Percentiles rank a stretch among this genome's conserved stretches.
phyloP scores from a whole-genome alignment of 1,140 invertebrate species.

The Sarcophaga bullata region DNA sequence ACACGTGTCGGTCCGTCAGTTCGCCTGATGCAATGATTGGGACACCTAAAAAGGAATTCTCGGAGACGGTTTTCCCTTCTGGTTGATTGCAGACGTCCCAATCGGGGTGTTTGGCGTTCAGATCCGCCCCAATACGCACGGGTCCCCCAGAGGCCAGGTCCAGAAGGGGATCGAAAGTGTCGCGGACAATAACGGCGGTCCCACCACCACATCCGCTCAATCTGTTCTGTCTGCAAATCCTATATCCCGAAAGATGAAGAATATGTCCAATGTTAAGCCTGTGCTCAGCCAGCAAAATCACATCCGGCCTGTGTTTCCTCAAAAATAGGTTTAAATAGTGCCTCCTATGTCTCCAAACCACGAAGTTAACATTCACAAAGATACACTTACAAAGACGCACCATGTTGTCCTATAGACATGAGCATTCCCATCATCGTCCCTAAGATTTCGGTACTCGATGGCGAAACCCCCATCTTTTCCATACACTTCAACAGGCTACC shows the following conservation, averaged over 20 bases:
- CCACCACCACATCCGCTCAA: background rate
- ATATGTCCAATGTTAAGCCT: background rate
- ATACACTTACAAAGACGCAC: background rate
- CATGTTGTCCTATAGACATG: background rate
- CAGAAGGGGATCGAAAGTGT: background rate
- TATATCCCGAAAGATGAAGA: background rate
- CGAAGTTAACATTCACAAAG: background rate
- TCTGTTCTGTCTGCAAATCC: background rate
- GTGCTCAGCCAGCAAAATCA: background rate
- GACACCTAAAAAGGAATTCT: background rate
- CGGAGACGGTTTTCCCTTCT: background rate
- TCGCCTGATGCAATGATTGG: background rate
- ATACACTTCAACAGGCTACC: background rate
- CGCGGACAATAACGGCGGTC: background rate
- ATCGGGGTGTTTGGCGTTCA: background rate
- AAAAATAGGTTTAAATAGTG: conserved; percentile 1
- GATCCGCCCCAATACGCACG: background rate
- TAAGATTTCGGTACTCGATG: background rate
- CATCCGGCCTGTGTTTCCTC: background rate
- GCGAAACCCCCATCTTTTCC: background rate
- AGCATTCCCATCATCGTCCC: background rate
- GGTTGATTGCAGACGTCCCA: background rate
- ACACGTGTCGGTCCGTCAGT: background rate
- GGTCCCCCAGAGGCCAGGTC: background rate
- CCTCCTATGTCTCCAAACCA: background rate